Evolutionary conservation across 2,888 invertebrate genomes (phyloP), one percentile per base, ranked within the genome.

Genomic region (Dynastes maya): DNA sequence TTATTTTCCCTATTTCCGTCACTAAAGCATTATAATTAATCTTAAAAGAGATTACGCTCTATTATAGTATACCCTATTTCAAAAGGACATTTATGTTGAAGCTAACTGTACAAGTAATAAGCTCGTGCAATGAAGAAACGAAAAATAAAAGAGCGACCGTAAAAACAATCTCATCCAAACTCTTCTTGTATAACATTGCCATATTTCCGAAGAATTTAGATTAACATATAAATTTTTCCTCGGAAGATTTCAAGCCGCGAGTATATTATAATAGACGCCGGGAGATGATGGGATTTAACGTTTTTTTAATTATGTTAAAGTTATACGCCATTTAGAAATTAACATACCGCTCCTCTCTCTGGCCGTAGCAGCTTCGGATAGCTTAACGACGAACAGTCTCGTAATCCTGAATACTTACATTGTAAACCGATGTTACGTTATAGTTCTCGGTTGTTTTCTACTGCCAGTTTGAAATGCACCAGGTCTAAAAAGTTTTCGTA

Each of bases 221-320:
- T 71, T 71, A 71, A 71, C 71, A 71, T 71, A 71, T 53, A 55
- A 55, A 49, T 71, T 71, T 71, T 70, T 16, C 37, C 29, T 16
- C n/a, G 27, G 49, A 16, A 58, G 9, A n/a, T 71, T 49, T 37
- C 32, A n/a, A 58, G 32, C 29, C 37, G 37, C 53, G 40, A 9
- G 32, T 55, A 71, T 71, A 58, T 71, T 71, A 71, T 71, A 71
- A 71, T 55, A 71, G 71, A 71, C 71, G 58, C 71, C 71, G 37
- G 45, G 45, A 71, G 71, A 71, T 71, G 71, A 71, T 55, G 71
- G 71, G 37, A 32, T 71, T 71, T 71, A 71, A 71, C 55, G 55
- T 71, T 71, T 71, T 71, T 71, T 71, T 45, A 71, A 71, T 71
- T 71, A 71, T 71, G 71, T 71, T 71, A 71, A 71, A 71, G 71